Base-by-base conservation (phyloP, 1,140 invertebrate genomes). In the Manduca sexta region DNA sequence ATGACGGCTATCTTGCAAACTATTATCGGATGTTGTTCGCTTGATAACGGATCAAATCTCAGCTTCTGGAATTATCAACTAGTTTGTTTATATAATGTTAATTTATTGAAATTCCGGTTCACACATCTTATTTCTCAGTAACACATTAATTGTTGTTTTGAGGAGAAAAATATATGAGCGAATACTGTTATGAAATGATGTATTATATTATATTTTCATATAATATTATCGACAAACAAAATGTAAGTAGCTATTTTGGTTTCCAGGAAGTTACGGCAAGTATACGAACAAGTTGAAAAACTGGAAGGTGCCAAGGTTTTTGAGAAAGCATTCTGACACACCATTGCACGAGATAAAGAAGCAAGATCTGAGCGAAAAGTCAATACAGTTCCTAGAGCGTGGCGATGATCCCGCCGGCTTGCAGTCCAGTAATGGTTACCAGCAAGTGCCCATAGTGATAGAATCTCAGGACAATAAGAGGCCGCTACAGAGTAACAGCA, bases 281-380 rank as follows among this genome's bases (percentile, higher is more conserved):
- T 88, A 89, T 49, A 85, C 88, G 13, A 86, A 85, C 13, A 89
- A 89, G 66, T 56, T 89, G 13, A 90, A 88, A 65, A 88, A 88
- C 46, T 91, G 89, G 90, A 90, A 89, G 67, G 88, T 92, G 21
- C 88, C 90, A 3, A 88, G 88, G 50, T 91, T 91, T 63, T 68
- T 91, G 6, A 79, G 88, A 41, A 88, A 90, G 46, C 88, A 88
- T 68, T 84, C 87, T 3, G 88, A 88, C 44, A 83, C 83, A 1
- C 74, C 82, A 0, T 54, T 83, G 8, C 74, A 82, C 15, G 70
- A 76, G 48, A 84, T 85, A 7, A 84, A 83, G 49, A 83, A 84
- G 46, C 68, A 69, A 17, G 74, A 81, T 10, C 60, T 75, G 11
- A 63, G 60, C 16, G 69, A 75, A n/a, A 85, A 83, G 44, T 64